phyloP scores from a whole-genome alignment of 92 coral and sea anemone species.

The Desmophyllum pertusum region DNA sequence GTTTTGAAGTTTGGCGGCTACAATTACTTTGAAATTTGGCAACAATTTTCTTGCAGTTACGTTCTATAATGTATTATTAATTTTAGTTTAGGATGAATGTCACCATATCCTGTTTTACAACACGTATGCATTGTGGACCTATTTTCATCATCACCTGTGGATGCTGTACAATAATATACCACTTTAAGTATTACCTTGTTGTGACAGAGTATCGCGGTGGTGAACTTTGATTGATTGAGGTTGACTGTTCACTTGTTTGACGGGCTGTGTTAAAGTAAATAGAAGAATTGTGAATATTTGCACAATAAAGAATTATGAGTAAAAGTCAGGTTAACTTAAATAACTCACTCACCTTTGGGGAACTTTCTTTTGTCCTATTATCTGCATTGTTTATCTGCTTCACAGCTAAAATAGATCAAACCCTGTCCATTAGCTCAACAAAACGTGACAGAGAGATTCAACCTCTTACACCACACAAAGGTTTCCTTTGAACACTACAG shows the following conservation, averaged over 20 bases:
- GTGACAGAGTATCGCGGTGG: slow-evolving; percentile 24
- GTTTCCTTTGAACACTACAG: background rate
- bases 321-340: background rate
- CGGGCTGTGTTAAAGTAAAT: slow-evolving; percentile 17
- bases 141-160: too few relatives aligned
- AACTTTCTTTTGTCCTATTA: slow-evolving; percentile 41
- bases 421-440: background rate
- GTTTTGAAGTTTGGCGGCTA: background rate
- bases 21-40: background rate
- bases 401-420: slow-evolving; percentile 10
- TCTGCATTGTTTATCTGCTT: slow-evolving; percentile 37
- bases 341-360: slow-evolving; percentile 63
- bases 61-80: background rate
- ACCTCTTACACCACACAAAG: background rate
- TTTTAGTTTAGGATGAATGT: background rate
- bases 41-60: background rate
- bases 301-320: background rate
- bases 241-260: slow-evolving; percentile 39
- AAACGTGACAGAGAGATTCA: background rate
- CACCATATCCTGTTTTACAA: background rate
- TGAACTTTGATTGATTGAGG: slow-evolving; percentile 40
- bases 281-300: background rate
- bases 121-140: background rate
- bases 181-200: slow-evolving; percentile 23
- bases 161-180: background rate